These are phyloP conservation scores for Ischnura elegans DNA, from an alignment of 2,888 invertebrate genomes.

Conservation along the genomic window DNA sequence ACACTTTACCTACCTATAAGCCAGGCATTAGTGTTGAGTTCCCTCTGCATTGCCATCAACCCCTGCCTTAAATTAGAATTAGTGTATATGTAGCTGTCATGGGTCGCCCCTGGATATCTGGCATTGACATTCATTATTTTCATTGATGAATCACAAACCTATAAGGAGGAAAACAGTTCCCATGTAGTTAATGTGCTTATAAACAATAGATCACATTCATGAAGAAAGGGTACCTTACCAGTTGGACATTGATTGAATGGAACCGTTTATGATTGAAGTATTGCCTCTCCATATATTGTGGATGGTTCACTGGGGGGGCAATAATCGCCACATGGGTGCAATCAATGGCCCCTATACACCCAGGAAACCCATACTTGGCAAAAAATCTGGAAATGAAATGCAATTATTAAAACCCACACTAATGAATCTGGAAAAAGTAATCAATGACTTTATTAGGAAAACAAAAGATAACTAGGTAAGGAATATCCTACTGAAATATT, in stretches of 20 bases:
- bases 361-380: not conserved
- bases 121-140: not conserved
- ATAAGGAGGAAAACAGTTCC: not conserved
- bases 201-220: not conserved
- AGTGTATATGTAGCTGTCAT: not conserved
- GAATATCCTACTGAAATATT: too few species aligned
- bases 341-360: not conserved
- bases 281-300: not conserved
- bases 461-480: too few species aligned
- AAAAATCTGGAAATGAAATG: not conserved
- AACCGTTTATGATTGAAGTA: not conserved
- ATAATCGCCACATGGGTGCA: not conserved
- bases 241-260: not conserved
- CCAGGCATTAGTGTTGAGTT: too few species aligned
- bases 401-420: too few species aligned
- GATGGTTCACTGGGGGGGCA: not conserved
- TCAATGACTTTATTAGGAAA: too few species aligned
- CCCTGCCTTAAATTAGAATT: not conserved
- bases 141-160: not conserved
- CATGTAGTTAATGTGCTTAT: not conserved
- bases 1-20: too few species aligned
- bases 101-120: not conserved
- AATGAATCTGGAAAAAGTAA: too few species aligned
- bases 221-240: not conserved
- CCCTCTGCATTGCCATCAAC: too few species aligned